Evolutionary conservation across 2,797 vertebrate genomes (phyloP), one percentile per base, ranked within the genome.

Genomic region (Clarias laeviceps): DNA sequence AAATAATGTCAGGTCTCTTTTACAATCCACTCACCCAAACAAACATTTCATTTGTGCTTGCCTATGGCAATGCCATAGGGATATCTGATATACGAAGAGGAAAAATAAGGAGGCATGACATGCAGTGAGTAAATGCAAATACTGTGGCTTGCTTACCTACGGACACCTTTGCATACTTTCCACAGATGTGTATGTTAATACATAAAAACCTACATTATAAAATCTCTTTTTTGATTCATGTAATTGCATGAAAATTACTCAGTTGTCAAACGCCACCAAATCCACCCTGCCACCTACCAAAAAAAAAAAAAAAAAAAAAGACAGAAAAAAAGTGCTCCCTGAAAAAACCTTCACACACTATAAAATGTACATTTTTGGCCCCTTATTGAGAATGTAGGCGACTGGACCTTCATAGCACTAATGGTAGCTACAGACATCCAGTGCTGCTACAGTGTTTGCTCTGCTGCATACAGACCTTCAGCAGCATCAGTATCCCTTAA

Each of bases 291-390:
- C 65, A 29, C 80, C 84, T 83, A 76, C 8, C 34, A 59, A 82
- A n/a, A 80, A 83, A 79, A 3, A 72, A 17, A 65, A 34, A 32
- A 27, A 78, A n/a, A 80, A 83, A 73, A 3, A 72, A n/a, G 72
- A 34, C n/a, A 27, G 73, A n/a, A 80, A 83, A 73, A 3, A 72
- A n/a, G 72, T 62, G 54, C 70, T 89, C 86, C 88, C 83, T 86
- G 83, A 88, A 86, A 84, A 72, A 50, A 85, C 40, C 50, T 76
- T 77, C 54, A 82, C 54, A 68, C 80, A 27, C 50, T 65, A 22
- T 79, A 11, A 66, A 78, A 64, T 54, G 54, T 62, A n/a, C n/a
- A 69, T 18, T 79, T 62, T 74, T 77, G 62, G 45, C 68, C 32
- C 56, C 24, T 76, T 82, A 70, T 24, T 76, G 24, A 56, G 56